These are phyloP conservation scores for Morpho achilles DNA, from an alignment of 2,888 invertebrate genomes.

Conservation along the genomic window DNA sequence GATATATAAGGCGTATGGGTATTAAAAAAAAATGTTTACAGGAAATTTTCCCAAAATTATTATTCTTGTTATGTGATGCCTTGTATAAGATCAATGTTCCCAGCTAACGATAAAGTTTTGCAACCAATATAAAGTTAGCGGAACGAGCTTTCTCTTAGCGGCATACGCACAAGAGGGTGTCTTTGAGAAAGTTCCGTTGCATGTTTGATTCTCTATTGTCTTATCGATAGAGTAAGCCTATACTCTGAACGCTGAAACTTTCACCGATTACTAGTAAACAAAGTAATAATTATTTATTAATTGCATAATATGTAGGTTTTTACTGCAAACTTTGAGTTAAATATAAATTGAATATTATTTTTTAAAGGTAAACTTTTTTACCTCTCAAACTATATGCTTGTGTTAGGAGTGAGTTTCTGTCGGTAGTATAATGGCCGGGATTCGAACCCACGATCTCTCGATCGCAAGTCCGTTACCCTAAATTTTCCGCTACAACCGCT, in stretches of 20 bases:
- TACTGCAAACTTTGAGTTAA: slow-evolving; percentile 57
- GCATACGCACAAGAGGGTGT: slow-evolving; percentile 72
- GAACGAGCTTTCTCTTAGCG: slow-evolving; percentile 59
- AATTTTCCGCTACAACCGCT: no score
- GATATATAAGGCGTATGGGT: no score
- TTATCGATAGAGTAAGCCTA: slow-evolving; percentile 56
- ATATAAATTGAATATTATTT: slow-evolving; percentile 31
- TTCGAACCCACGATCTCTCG: no score
- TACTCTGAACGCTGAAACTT: slow-evolving; percentile 57
- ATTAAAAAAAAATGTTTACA: neutral
- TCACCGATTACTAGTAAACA: slow-evolving; percentile 49
- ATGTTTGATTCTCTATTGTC: slow-evolving; percentile 76
- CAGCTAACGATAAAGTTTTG: slow-evolving; percentile 60
- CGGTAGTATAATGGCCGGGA: no score
- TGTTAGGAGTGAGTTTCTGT: no score
- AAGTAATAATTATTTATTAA: slow-evolving; percentile 50
- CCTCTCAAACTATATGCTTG: no score
- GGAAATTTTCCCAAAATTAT: slow-evolving; percentile 7
- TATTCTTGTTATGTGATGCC: slow-evolving; percentile 9
- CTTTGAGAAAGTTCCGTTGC: slow-evolving; percentile 73
- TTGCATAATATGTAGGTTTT: slow-evolving; percentile 56
- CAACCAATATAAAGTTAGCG: slow-evolving; percentile 72
- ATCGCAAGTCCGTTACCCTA: no score
- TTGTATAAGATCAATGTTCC: slow-evolving; percentile 41
- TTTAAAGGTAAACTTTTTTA: no score